Conservation (phyloP, 2,888 invertebrate genomes). For the Polydesmus complanatus region DNA sequence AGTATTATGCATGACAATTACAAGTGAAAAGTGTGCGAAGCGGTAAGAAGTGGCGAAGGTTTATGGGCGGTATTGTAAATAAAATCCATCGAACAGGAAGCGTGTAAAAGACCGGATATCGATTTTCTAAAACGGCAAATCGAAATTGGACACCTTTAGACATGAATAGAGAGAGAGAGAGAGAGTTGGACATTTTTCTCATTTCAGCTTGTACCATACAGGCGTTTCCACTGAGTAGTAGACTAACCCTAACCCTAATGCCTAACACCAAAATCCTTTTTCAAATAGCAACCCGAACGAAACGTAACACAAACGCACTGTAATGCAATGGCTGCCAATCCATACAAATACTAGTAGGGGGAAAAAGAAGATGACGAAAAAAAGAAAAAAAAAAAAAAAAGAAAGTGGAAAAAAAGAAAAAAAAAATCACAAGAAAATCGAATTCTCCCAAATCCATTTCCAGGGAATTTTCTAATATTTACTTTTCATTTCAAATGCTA, state of each 20-base stretch:
- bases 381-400: too few species aligned
- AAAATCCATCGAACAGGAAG: not conserved
- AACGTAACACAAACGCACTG: too few species aligned
- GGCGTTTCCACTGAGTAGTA: not conserved
- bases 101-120: not conserved
- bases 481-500: not conserved
- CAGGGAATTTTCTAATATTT: not conserved
- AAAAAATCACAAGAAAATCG: conserved; percentile 7
- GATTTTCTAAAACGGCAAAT: not conserved
- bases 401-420: too few species aligned
- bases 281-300: not conserved
- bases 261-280: not conserved
- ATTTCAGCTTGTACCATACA: not conserved
- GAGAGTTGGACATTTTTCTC: conserved; percentile 15
- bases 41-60: too few species aligned
- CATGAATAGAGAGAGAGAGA: conserved; percentile 19
- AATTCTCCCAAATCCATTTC: not conserved
- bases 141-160: not conserved
- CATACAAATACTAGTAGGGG: conserved; percentile 3
- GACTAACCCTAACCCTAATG: not conserved
- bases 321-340: not conserved
- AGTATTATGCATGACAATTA: too few species aligned
- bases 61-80: too few species aligned
- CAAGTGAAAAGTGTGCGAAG: too few species aligned
- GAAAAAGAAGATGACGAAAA: too few species aligned